These are phyloP conservation scores for Ceratitis capitata DNA, from an alignment of 1,140 invertebrate genomes.

Conservation along the genomic window DNA sequence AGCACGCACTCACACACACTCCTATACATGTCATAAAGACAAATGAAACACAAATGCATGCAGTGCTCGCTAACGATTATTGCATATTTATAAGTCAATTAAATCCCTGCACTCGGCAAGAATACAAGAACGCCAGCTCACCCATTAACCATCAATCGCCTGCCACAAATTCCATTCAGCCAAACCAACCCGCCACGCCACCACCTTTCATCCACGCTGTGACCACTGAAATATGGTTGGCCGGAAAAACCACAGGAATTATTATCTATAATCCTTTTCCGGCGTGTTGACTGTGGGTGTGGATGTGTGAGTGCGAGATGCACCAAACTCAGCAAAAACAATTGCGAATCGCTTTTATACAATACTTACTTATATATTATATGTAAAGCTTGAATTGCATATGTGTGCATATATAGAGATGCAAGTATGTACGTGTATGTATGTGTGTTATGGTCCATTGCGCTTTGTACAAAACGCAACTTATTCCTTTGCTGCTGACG, in stretches of 20 bases:
- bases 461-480: neutral
- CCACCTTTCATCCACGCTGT: neutral
- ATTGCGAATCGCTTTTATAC: too few species aligned
- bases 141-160: too few species aligned
- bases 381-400: too few species aligned
- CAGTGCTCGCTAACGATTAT: neutral
- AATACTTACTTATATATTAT: too few species aligned
- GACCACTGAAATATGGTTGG: conserved; percentile 6
- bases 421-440: neutral
- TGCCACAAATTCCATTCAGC: too few species aligned
- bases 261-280: conserved; percentile 20
- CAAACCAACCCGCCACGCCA: neutral
- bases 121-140: too few species aligned
- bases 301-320: neutral
- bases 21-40: neutral
- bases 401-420: neutral
- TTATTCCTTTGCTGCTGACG: neutral
- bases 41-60: neutral
- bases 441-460: neutral
- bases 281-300: neutral
- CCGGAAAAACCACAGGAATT: conserved; percentile 16
- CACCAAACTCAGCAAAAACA: neutral
- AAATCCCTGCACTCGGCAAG: neutral
- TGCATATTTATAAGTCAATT: conserved; percentile 34
- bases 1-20: neutral